Percentiles rank a stretch among this genome's conserved stretches.
These are phyloP conservation scores for Sthenelais limicola DNA, from an alignment of 2,888 invertebrate species.

Conservation along the genomic window DNA sequence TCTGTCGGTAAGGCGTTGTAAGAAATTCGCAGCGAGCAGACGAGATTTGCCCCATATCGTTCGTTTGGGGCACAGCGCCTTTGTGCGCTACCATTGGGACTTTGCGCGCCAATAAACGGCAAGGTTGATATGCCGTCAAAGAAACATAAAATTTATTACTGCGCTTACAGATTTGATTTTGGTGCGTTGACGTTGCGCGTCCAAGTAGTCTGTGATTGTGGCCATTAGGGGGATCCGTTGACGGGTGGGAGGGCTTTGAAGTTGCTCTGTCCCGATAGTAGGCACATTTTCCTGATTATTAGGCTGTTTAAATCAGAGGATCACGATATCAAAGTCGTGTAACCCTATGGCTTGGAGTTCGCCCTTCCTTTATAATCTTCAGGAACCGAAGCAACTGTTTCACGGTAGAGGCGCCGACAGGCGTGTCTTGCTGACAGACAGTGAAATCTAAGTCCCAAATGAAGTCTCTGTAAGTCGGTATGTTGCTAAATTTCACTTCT, in stretches of 20 bases:
- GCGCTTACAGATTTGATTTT: conserved; percentile 38
- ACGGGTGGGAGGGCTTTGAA: conserved; percentile 12
- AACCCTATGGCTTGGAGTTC: not conserved
- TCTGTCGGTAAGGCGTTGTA: no score
- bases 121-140: not conserved
- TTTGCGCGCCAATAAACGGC: not conserved
- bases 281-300: conserved; percentile 38
- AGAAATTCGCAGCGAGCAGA: no score
- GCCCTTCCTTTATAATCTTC: not conserved
- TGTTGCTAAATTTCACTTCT: no score
- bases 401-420: conserved; percentile 27
- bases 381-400: conserved; percentile 7
- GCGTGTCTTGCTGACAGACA: no score
- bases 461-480: no score
- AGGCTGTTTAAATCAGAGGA: conserved; percentile 20
- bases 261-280: not conserved
- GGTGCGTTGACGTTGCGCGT: conserved; percentile 6
- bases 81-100: not conserved
- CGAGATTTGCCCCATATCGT: no score
- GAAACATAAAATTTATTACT: conserved; percentile 20
- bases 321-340: conserved; percentile 35
- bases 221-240: conserved; percentile 14
- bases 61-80: not conserved
- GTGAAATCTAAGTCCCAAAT: no score
- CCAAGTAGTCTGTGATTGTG: not conserved